Evolutionary conservation across 1,140 invertebrate genomes (phyloP).

Genomic region (Sminthurides bifidus): DNA sequence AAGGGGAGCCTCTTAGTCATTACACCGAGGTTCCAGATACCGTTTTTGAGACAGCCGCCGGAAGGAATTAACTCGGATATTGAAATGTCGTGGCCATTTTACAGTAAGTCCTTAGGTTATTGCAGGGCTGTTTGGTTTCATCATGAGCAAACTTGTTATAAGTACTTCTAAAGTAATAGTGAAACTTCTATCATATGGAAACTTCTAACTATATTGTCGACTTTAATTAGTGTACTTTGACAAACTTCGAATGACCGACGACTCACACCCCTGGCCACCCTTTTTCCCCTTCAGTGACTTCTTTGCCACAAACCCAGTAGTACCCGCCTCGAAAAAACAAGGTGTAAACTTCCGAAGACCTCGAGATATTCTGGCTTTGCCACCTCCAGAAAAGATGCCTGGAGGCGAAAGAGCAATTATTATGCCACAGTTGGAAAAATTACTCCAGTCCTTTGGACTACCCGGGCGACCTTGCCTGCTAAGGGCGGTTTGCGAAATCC

Average conservation of each 20-base stretch:
- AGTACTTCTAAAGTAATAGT: not conserved
- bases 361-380: slow-evolving; percentile 13
- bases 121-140: not conserved
- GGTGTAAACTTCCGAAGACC: not conserved
- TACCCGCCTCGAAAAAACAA: not conserved
- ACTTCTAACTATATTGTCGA: not conserved
- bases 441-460: slow-evolving; percentile 19
- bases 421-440: slow-evolving; percentile 20
- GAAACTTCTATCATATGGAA: not conserved
- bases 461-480: slow-evolving; percentile 21
- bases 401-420: slow-evolving; percentile 28
- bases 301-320: not conserved
- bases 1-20: no score
- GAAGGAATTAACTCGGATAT: slow-evolving; percentile 27
- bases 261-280: slow-evolving; percentile 19
- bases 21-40: slow-evolving; percentile 13
- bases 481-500: slow-evolving; percentile 28
- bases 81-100: slow-evolving; percentile 19
- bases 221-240: slow-evolving; percentile 22
- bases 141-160: not conserved
- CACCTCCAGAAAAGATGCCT: slow-evolving; percentile 24
- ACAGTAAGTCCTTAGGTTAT: slow-evolving; percentile 26
- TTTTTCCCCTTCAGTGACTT: slow-evolving; percentile 18
- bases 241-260: slow-evolving; percentile 24
- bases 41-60: slow-evolving; percentile 8